Evolutionary conservation across 2,797 vertebrate genomes (phyloP).

Genomic region (Macropodus opercularis): DNA sequence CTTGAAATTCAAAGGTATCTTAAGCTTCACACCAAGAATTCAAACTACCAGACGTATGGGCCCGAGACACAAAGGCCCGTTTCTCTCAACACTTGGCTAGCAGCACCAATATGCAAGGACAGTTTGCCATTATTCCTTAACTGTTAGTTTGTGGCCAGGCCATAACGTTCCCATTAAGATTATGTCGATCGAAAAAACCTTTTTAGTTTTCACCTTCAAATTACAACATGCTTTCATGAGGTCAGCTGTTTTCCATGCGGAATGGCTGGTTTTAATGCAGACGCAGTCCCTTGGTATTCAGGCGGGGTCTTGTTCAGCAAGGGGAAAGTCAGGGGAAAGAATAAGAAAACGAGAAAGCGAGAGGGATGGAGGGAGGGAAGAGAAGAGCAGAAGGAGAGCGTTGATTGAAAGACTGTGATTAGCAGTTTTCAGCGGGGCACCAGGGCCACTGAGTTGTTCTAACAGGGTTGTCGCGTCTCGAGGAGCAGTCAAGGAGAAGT

Average conservation of each 20-base stretch:
- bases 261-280: slow-evolving; percentile 73
- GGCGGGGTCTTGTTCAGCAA: slow-evolving; percentile 46
- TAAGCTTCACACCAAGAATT: slow-evolving; percentile 25
- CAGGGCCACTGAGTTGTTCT: slow-evolving; percentile 68
- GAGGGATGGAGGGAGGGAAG: slow-evolving; percentile 34
- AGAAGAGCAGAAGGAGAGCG: slow-evolving; percentile 46
- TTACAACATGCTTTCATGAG: slow-evolving; percentile 78
- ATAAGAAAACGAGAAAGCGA: slow-evolving; percentile 52
- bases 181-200: slow-evolving; percentile 75
- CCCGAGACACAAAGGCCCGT: slow-evolving; percentile 13
- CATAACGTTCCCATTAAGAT: slow-evolving; percentile 80
- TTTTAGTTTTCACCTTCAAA: slow-evolving; percentile 82
- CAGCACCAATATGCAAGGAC: slow-evolving; percentile 14
- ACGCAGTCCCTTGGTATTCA: slow-evolving; percentile 73
- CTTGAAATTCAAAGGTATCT: slow-evolving; percentile 19
- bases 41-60: slow-evolving; percentile 29
- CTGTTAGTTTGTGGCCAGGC: slow-evolving; percentile 68
- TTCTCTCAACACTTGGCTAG: slow-evolving; percentile 33
- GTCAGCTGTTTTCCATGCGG: slow-evolving; percentile 79
- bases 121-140: slow-evolving; percentile 58
- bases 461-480: slow-evolving; percentile 70
- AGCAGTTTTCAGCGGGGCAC: slow-evolving; percentile 69
- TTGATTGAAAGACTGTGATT: slow-evolving; percentile 81
- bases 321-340: slow-evolving; percentile 43
- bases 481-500: slow-evolving; percentile 83